Evolutionary conservation across 2,797 vertebrate species (phyloP).

Genomic region (Fistularia commersonii): DNA sequence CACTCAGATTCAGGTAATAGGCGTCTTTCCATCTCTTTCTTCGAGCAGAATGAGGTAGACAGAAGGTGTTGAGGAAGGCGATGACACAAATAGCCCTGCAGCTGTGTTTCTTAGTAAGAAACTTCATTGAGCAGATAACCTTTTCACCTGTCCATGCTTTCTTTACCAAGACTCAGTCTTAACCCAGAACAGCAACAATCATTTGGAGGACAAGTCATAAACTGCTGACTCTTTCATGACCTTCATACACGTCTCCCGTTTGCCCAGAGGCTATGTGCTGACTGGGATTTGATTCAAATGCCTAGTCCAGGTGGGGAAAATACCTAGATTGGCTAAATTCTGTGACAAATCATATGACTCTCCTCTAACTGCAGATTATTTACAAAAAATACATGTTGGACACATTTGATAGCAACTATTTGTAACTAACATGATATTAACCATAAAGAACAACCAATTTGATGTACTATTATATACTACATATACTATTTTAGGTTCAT

Average conservation of each 20-base stretch:
- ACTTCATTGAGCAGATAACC: constrained; percentile 37
- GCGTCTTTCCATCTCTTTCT: background rate
- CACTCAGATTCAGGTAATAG: constrained; percentile 12
- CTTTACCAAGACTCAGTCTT: constrained; percentile 28
- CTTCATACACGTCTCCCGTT: constrained; percentile 16
- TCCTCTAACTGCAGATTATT: too few species aligned
- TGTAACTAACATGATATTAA: background rate
- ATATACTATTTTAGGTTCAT: too few species aligned
- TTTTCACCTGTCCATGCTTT: constrained; percentile 18
- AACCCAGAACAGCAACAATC: constrained; percentile 41
- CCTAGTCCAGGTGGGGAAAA: background rate
- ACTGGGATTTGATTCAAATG: background rate
- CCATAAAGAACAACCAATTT: background rate
- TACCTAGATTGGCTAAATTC: background rate
- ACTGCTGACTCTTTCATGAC: constrained; percentile 37
- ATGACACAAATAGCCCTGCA: constrained; percentile 28
- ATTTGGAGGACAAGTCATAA: constrained; percentile 36
- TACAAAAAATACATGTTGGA: too few species aligned
- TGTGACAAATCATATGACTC: too few species aligned
- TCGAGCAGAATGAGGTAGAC: constrained; percentile 5
- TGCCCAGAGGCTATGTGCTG: background rate
- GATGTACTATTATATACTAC: background rate
- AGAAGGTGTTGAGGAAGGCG: constrained; percentile 20
- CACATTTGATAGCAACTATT: too few species aligned
- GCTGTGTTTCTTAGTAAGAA: constrained; percentile 16